Evolutionary conservation across 2,888 invertebrate genomes (phyloP).

Genomic region (Leptinotarsa juncta): DNA sequence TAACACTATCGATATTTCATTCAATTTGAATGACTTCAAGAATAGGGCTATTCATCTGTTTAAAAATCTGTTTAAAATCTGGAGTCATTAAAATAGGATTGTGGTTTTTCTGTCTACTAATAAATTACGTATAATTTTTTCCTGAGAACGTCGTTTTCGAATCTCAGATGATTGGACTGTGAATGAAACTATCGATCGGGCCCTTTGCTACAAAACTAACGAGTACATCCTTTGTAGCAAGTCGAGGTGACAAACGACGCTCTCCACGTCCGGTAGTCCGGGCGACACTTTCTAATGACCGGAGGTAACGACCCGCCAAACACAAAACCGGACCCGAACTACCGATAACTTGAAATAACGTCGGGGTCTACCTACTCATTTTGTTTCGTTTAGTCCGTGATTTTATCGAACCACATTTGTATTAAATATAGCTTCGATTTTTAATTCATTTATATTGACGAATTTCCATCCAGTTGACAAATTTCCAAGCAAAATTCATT

Average conservation of each 20-base stretch:
- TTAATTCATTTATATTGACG: neutral
- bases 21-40: too few relatives aligned
- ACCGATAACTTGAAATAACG: constrained; percentile 19
- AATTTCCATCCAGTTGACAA: too few relatives aligned
- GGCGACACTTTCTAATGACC: constrained; percentile 57
- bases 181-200: constrained; percentile 3
- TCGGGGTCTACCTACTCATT: neutral
- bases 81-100: too few relatives aligned
- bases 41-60: too few relatives aligned
- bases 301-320: constrained; percentile 56
- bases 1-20: too few relatives aligned
- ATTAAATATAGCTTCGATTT: neutral
- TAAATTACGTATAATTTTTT: too few relatives aligned
- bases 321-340: constrained; percentile 43
- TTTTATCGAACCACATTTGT: neutral
- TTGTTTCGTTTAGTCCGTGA: neutral
- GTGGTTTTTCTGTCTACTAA: too few relatives aligned
- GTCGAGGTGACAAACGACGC: constrained; percentile 54
- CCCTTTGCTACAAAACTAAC: constrained; percentile 3
- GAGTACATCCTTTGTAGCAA: constrained; percentile 15
- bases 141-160: neutral
- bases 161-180: neutral
- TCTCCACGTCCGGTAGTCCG: constrained; percentile 53
- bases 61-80: too few relatives aligned
- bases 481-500: too few relatives aligned